These are phyloP conservation scores for Cryptocephalus moraei DNA, from an alignment of 2,888 invertebrate genomes.

Conservation along the genomic window DNA sequence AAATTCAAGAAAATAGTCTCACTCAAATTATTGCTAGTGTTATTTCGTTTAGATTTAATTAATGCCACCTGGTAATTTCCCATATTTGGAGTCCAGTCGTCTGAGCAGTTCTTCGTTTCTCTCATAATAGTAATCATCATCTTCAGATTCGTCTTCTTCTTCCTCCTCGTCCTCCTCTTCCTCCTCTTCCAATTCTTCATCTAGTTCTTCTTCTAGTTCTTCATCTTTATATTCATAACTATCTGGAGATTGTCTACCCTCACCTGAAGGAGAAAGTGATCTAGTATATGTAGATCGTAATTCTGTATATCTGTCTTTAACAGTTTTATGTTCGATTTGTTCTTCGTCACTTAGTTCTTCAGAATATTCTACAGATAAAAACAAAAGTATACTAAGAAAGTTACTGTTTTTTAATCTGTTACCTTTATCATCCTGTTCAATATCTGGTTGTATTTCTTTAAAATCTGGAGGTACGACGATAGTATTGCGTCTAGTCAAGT, in stretches of 20 bases:
- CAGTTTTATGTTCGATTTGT: conserved; percentile 15
- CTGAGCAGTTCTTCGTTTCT: conserved; percentile 61
- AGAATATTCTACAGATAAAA: conserved; percentile 24
- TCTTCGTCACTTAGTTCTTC: conserved; percentile 32
- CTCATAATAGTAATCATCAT: conserved; percentile 43
- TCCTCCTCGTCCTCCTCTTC: conserved; percentile 36
- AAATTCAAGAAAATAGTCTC: too few species aligned
- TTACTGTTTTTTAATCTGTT: neutral
- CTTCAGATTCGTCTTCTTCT: conserved; percentile 41
- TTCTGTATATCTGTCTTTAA: conserved; percentile 32
- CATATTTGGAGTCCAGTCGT: conserved; percentile 64
- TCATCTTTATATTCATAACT: conserved; percentile 25
- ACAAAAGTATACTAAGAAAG: neutral
- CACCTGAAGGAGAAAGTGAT: conserved; percentile 29
- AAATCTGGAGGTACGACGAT: conserved; percentile 36
- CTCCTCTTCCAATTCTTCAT: conserved; percentile 32
- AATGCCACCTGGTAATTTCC: conserved; percentile 43
- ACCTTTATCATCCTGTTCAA: conserved; percentile 33
- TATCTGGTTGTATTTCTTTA: conserved; percentile 30
- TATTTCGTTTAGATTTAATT: neutral
- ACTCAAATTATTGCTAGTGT: too few species aligned
- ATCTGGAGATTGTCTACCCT: conserved; percentile 24
- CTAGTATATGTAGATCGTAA: conserved; percentile 30
- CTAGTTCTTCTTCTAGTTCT: conserved; percentile 37
- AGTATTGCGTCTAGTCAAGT: conserved; percentile 39